Evolutionary conservation across 2,888 invertebrate genomes (phyloP), one percentile per base, ranked within the genome.

Genomic region (Yponomeuta sedellus): DNA sequence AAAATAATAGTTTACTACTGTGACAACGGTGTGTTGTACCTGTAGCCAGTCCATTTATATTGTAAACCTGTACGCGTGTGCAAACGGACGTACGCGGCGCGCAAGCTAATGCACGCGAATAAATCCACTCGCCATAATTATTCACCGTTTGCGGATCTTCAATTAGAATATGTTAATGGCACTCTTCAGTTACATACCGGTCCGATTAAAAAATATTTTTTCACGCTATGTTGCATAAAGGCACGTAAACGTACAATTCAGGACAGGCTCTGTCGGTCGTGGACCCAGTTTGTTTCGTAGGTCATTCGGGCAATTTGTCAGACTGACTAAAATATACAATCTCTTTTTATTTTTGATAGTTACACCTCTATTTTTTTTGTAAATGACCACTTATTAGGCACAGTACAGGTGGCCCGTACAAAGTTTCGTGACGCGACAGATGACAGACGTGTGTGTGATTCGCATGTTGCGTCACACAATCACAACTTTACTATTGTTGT

Each of bases 61-160:
- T 58, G 22, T 58, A 19, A 58, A 58, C 22, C 22, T 12, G 61
- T 25, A 61, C 57, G 63, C 66, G 40, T 8, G 40, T 12, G 34
- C n/a, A 72, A 72, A 25, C 65, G 65, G 75, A 72, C 70, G 73
- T 70, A 72, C 68, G 65, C 73, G 67, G 67, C 68, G 67, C 69
- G 71, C 71, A 71, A 69, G 71, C 70, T 66, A 72, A 69, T 70
- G 66, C 67, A 69, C 68, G 19, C 58, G 57, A 65, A 65, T 65
- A 58, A 57, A n/a, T 39, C 28, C 10, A 10, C 61, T 25, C 20
- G n/a, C 61, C 22, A 34, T 34, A 34, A 34, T 20, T 25, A 16
- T 25, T 1, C 25, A 10, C 28, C 16, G 20, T 39, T 28, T 25
- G 25, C 25, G 25, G 28, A 28, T 28, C 61, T 40, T 28, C 34